Percentiles rank a stretch among this genome's conserved stretches.
Conservation (phyloP, 2,888 invertebrate species). For the Pammene fasciana region DNA sequence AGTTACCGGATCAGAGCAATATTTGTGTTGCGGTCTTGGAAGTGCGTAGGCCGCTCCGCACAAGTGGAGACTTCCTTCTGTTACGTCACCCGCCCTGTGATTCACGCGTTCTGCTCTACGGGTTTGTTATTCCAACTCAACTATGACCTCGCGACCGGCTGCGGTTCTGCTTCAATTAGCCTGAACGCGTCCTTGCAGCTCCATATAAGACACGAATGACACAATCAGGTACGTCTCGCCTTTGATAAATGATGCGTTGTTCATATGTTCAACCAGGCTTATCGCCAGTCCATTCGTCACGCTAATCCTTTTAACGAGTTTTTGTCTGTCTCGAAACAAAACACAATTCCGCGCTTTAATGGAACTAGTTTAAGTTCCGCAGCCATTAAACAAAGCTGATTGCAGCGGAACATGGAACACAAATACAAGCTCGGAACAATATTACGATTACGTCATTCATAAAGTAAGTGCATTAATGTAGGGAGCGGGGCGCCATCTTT, state of each 20-base stretch:
- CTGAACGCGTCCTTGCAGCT: constrained; percentile 57
- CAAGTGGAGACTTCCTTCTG: constrained; percentile 77
- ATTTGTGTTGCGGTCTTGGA: constrained; percentile 61
- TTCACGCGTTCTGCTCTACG: constrained; percentile 65
- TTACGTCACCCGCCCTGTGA: constrained; percentile 73
- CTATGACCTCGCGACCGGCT: constrained; percentile 60
- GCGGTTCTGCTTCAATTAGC: constrained; percentile 45
- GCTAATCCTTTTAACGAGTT: constrained; percentile 50
- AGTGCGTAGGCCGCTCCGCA: constrained; percentile 68
- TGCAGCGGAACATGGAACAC: constrained; percentile 61
- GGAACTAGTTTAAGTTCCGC: constrained; percentile 52
- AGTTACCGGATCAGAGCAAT: constrained; percentile 61
- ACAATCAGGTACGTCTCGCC: constrained; percentile 48
- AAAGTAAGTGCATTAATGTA: constrained; percentile 73
- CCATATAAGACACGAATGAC: constrained; percentile 53
- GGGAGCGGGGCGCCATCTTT: constrained; percentile 67
- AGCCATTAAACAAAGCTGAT: constrained; percentile 58
- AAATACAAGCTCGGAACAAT: constrained; percentile 67
- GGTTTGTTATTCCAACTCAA: constrained; percentile 58
- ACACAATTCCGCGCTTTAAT: constrained; percentile 52
- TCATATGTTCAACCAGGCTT: constrained; percentile 51
- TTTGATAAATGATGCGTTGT: constrained; percentile 51
- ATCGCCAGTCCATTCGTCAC: constrained; percentile 53
- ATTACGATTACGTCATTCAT: constrained; percentile 74
- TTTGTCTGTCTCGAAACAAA: constrained; percentile 51